A percentile compares a stretch with the other conserved stretches of the same genome.
Evolutionary conservation across 2,797 vertebrate species (phyloP).

Genomic region (Coregonus ussuriensis): DNA sequence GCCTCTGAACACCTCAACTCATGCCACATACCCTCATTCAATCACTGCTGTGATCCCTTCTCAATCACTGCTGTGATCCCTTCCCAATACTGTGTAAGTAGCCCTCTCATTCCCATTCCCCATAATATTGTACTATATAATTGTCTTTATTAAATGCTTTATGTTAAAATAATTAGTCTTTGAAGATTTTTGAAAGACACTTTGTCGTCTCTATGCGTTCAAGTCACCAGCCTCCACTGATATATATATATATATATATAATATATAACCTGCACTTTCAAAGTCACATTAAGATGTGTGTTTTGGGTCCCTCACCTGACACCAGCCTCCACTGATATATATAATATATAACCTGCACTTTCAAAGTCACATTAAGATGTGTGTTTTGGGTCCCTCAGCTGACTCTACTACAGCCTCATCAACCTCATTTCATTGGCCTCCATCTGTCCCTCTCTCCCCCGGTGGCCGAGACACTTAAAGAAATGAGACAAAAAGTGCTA

Average conservation of each 20-base stretch:
- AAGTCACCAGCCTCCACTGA: neutral
- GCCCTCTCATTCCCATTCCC: too few relatives aligned
- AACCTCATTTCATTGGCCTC: constrained; percentile 16
- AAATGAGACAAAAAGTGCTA: constrained; percentile 11
- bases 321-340: neutral
- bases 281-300: neutral
- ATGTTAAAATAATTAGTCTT: too few relatives aligned
- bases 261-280: neutral
- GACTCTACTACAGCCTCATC: constrained; percentile 3
- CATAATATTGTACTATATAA: too few relatives aligned
- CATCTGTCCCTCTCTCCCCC: neutral
- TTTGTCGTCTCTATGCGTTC: too few relatives aligned
- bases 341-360: neutral
- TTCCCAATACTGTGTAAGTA: too few relatives aligned
- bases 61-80: too few relatives aligned
- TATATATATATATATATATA: too few relatives aligned
- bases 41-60: too few relatives aligned
- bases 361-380: neutral
- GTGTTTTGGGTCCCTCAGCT: neutral
- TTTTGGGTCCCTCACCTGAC: neutral
- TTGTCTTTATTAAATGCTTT: too few relatives aligned
- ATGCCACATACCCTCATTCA: too few relatives aligned
- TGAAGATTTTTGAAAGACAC: too few relatives aligned
- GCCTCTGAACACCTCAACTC: too few relatives aligned
- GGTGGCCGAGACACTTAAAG: constrained; percentile 19